Evolutionary conservation across 2,888 invertebrate genomes (phyloP), one percentile per base, ranked within the genome.

Genomic region (Drosophila melanocephala): DNA sequence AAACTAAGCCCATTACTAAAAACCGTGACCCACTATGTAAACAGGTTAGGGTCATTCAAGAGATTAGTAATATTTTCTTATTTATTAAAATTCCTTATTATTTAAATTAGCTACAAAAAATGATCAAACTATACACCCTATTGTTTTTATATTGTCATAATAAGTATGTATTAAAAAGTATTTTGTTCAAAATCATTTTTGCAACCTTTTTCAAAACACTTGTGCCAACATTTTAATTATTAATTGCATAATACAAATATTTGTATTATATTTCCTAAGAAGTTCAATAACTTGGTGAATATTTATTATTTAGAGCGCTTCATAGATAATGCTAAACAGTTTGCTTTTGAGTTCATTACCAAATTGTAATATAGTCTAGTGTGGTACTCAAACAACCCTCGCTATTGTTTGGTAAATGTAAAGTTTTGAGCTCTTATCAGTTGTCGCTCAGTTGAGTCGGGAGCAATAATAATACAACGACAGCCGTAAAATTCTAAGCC

Each of bases 341-440:
- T 22, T 22, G 5, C 3, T 12, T 22, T 22, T 22, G 22, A 47
- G 16, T 16, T 10, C 1, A 30, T 52, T 52, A 7, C n/a, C 9
- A 42, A 47, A 39, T 62, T 7, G 6, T n/a, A n/a, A n/a, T 30
- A n/a, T n/a, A 6, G 6, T 52, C 19, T 28, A 9, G 9, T 28
- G 10, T 16, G 30, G 3, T 35, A 33, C 0, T 53, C 10, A 19
- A 61, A 0, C 64, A 37, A 0, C 78, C 79, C 83, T 79, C 79
- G 75, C 14, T 47, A 22, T 9, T 30, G 28, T 39, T 57, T 28
- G 30, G 12, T 32, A 61, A 55, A 51, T 82, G 61, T 72, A 56
- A 78, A 68, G n/a, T 77, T 72, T 35, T 22, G 12, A 53, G 33
- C 37, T 70, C 67, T 83, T 83, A 79, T 83, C 79, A 53, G 44